Base-by-base conservation (phyloP, 2,113 vertebrate genomes). In the Mirza zaza region DNA sequence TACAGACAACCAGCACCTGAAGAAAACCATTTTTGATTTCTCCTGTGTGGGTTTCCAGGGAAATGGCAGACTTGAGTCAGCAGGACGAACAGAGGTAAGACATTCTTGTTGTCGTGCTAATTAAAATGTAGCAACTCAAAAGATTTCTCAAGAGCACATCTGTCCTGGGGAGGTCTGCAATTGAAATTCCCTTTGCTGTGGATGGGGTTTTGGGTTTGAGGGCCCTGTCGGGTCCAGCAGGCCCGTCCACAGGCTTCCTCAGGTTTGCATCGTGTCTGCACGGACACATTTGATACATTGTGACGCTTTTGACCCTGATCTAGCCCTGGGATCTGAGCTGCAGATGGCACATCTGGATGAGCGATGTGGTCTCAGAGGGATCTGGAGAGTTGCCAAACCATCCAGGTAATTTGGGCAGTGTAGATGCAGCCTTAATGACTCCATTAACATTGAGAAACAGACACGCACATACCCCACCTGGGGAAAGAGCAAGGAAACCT, bases 1-100 rank as follows among this genome's bases (percentile, higher is more conserved):
- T 77, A 85, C 98, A 67, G 59, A 98, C 89, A 99, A 99, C 97
- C 97, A 98, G 73, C 98, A 99, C 13, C 97, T 99, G 75, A 98
- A 98, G 97, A 98, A 96, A 90, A 98, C 97, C 20, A 97, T 98
- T 8, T 93, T 97, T 92, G 98, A 97, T 45, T 92, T 97, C 55
- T 98, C 95, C 65, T 63, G 90, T 20, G 11, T 95, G 71, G 80
- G 96, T 81, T 90, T 83, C 90, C 97, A 76, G 83, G 97, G 94
- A 80, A 98, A 86, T n/a, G 97, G 96, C 70, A 63, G 91, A 42
- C 95, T 84, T 50, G 96, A 97, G 77, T 86, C 95, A 42, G 12
- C 95, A 75, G 96, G 96, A 85, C 95, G 95, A 23, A 92, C 9
- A 25, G 96, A 98, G 98, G 98, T 98, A 94, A 96, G 98, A 12